Conservation (phyloP, 2,113 vertebrate genomes). For the Syngnathus scovelli region DNA sequence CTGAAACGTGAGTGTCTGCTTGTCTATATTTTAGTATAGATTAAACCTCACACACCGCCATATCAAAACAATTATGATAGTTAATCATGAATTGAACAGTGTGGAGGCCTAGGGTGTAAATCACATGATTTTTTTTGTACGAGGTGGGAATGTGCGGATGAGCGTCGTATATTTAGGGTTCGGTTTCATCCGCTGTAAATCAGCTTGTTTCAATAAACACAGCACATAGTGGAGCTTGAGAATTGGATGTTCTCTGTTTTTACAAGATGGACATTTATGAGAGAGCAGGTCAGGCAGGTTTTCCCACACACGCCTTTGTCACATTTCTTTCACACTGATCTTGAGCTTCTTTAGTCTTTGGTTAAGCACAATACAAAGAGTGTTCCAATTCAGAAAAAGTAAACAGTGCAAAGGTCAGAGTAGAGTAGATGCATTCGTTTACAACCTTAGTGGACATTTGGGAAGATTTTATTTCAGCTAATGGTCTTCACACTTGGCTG, state of each 20-base stretch:
- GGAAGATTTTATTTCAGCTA: too few relatives aligned
- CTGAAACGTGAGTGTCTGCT: conserved; percentile 29
- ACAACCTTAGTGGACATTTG: neutral
- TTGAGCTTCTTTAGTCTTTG: neutral
- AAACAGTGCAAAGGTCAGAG: neutral
- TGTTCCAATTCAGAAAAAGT: neutral
- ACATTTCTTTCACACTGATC: neutral
- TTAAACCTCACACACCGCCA: neutral
- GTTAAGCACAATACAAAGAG: neutral
- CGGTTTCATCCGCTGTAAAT: conserved; percentile 38
- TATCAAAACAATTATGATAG: neutral
- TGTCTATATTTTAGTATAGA: conserved; percentile 1
- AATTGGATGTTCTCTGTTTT: conserved; percentile 27
- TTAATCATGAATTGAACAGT: neutral
- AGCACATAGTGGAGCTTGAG: conserved; percentile 17
- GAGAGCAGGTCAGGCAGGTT: conserved; percentile 33
- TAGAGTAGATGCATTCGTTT: neutral
- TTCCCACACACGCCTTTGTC: neutral
- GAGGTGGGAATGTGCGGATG: conserved; percentile 43
- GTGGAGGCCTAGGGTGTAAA: conserved; percentile 20
- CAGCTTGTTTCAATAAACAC: conserved; percentile 44
- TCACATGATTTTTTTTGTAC: conserved; percentile 25
- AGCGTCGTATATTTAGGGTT: conserved; percentile 32
- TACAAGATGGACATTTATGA: conserved; percentile 20
- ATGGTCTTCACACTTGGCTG: too few relatives aligned